Conservation (phyloP, 2,113 vertebrate species). For the Procavia capensis region DNA sequence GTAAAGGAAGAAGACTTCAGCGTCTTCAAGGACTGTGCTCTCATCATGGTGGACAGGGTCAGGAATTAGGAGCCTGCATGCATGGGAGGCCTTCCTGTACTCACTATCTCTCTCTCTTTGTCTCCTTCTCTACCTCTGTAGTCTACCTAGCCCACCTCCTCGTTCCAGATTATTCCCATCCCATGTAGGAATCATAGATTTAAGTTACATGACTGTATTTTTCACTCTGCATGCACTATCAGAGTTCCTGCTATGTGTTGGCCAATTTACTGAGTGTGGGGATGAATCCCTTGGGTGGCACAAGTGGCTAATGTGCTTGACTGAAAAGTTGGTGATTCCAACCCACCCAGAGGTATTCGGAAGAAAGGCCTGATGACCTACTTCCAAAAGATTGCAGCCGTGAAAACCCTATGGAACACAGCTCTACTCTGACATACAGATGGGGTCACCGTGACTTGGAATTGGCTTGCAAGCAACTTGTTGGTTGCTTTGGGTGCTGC, state of each 20-base stretch:
- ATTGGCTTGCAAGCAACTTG: background rate
- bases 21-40: conserved; percentile 81
- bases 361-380: background rate
- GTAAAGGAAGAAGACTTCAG: conserved; percentile 83
- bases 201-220: background rate
- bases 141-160: background rate
- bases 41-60: conserved; percentile 89
- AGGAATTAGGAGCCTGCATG: background rate
- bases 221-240: background rate
- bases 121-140: background rate
- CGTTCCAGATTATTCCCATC: background rate
- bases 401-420: background rate
- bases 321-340: background rate
- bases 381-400: background rate
- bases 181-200: background rate
- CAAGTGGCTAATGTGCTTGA: background rate
- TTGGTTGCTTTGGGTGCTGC: background rate
- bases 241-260: background rate
- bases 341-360: background rate
- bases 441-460: background rate
- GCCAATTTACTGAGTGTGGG: background rate
- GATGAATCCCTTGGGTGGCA: background rate
- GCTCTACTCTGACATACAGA: background rate
- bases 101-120: background rate
- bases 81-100: background rate